phyloP scores from a whole-genome alignment of 2,888 invertebrate genomes.

The Exephanes ischioxanthus region DNA sequence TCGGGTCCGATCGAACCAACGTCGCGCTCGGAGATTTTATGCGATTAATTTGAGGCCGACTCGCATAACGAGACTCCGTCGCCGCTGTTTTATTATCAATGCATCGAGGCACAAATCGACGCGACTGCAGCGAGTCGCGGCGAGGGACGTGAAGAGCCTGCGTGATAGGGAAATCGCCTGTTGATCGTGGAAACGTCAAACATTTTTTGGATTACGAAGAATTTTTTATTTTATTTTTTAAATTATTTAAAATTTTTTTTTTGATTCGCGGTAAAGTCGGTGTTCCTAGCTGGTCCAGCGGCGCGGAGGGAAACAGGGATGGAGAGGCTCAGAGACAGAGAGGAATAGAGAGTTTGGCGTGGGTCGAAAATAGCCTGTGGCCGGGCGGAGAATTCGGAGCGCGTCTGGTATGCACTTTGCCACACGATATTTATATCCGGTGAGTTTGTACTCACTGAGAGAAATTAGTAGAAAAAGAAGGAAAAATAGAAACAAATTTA shows the following conservation, averaged over 20 bases:
- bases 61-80: slow-evolving; percentile 4
- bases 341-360: slow-evolving; percentile 69
- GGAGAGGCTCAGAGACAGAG: neutral
- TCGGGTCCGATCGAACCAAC: too few relatives aligned
- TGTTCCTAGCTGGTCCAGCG: neutral
- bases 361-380: slow-evolving; percentile 78
- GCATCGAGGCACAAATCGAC: slow-evolving; percentile 58
- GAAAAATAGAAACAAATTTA: neutral
- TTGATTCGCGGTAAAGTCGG: neutral
- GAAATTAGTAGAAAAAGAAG: neutral
- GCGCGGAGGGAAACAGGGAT: neutral
- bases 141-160: neutral
- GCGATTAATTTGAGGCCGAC: slow-evolving; percentile 36
- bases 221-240: neutral
- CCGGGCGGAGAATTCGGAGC: slow-evolving; percentile 78
- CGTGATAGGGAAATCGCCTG: neutral
- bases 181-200: neutral
- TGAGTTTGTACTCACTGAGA: slow-evolving; percentile 24
- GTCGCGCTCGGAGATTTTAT: neutral
- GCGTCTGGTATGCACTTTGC: slow-evolving; percentile 79
- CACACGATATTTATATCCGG: slow-evolving; percentile 78
- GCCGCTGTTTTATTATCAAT: slow-evolving; percentile 59
- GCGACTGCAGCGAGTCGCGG: neutral
- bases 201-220: neutral
- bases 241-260: too few relatives aligned